Evolutionary conservation across 2,113 vertebrate species (phyloP).

Genomic region (Gorsachius goisagi): DNA sequence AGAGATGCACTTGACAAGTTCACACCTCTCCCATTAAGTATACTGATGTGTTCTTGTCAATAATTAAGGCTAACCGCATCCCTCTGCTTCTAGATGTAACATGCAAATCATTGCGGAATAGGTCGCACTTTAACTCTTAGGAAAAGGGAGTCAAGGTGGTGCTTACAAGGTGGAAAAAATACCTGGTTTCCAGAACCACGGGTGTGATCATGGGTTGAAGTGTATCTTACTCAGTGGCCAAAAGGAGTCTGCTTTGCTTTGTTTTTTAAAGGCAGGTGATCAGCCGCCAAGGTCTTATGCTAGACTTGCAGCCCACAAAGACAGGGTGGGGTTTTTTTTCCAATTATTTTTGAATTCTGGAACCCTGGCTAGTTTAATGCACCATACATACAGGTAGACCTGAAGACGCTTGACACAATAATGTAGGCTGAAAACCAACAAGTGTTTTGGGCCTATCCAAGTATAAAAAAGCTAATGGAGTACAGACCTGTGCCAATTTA

Average conservation of each 20-base stretch:
- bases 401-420: not conserved
- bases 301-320: not conserved
- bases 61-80: not conserved
- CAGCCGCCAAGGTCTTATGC: not conserved
- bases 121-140: not conserved
- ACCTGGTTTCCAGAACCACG: not conserved
- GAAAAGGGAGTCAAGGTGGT: not conserved
- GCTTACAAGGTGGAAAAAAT: not conserved
- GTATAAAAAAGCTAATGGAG: not conserved
- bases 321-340: fast-evolving
- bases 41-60: not conserved
- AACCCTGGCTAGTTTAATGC: not conserved
- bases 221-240: not conserved
- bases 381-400: not conserved
- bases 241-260: not conserved
- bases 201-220: not conserved
- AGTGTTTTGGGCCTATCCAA: not conserved
- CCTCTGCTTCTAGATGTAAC: not conserved
- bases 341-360: not conserved
- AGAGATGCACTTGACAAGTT: not conserved
- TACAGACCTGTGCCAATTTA: not conserved
- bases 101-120: not conserved
- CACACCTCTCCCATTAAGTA: not conserved
- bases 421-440: not conserved
- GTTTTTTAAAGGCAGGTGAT: not conserved